Evolutionary conservation across 2,888 invertebrate genomes (phyloP).

Genomic region (Cantharis lateralis): DNA sequence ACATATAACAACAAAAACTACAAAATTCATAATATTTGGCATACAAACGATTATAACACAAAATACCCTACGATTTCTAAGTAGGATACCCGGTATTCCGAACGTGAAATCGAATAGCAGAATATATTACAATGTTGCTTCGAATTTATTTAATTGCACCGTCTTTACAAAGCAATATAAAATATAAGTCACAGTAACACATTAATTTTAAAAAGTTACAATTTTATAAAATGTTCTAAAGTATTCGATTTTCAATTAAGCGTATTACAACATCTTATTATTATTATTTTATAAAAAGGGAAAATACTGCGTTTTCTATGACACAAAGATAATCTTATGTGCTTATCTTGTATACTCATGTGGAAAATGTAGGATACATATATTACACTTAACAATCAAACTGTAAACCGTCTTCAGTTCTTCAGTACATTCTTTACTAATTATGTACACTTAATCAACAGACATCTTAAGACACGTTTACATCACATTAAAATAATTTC

Average conservation of each 20-base stretch:
- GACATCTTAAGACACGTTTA: constrained; percentile 1
- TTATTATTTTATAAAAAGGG: background rate
- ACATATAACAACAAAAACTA: background rate
- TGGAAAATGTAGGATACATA: constrained; percentile 1
- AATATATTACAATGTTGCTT: background rate
- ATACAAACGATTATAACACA: constrained; percentile 3
- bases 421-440: background rate
- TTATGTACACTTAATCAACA: background rate
- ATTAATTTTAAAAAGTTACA: background rate
- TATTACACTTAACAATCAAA: constrained; percentile 1
- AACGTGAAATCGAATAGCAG: constrained; percentile 36
- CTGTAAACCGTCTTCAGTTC: background rate
- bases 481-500: background rate
- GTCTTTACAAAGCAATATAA: background rate
- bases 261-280: background rate
- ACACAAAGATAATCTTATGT: background rate
- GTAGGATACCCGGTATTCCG: constrained; percentile 51
- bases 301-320: background rate
- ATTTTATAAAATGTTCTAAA: background rate
- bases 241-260: constrained; percentile 2
- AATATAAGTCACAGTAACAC: background rate
- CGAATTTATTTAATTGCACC: constrained; percentile 12
- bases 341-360: background rate
- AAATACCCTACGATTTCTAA: constrained; percentile 35
- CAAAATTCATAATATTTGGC: background rate